phyloP scores from a whole-genome alignment of 2,888 invertebrate genomes.

The Leptura quadrifasciata region DNA sequence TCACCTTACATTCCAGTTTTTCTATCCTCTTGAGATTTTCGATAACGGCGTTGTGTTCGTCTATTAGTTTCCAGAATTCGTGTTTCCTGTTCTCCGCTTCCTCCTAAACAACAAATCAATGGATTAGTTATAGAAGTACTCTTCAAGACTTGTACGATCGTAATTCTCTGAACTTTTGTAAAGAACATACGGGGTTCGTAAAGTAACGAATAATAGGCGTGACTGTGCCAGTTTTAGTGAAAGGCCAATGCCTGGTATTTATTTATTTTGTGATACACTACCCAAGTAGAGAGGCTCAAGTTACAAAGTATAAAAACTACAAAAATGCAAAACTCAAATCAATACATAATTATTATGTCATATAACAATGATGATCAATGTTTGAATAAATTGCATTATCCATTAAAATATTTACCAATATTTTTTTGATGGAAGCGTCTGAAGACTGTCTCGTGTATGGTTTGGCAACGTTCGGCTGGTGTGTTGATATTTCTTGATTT shows the following conservation, averaged over 20 bases:
- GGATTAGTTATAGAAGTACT: neutral
- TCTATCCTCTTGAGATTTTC: slow-evolving; percentile 71
- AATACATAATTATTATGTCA: too few species aligned
- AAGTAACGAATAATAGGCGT: too few species aligned
- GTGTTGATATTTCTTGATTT: slow-evolving; percentile 50
- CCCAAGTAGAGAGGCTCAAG: too few species aligned
- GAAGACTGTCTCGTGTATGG: slow-evolving; percentile 67
- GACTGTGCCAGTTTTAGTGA: too few species aligned
- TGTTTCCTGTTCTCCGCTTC: slow-evolving; percentile 69
- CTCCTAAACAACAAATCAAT: slow-evolving; percentile 63
- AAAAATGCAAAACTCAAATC: too few species aligned
- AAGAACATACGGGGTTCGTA: too few species aligned
- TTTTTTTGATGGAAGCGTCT: slow-evolving; percentile 67
- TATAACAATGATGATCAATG: too few species aligned
- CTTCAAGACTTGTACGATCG: neutral
- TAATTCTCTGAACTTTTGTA: neutral
- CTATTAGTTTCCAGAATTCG: slow-evolving; percentile 70
- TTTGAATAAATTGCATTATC: too few species aligned
- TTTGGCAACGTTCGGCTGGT: slow-evolving; percentile 55
- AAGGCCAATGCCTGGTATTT: too few species aligned
- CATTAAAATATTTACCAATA: slow-evolving; percentile 61
- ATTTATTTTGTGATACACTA: too few species aligned
- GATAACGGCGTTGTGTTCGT: slow-evolving; percentile 70
- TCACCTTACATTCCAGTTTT: slow-evolving; percentile 63
- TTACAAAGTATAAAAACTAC: too few species aligned